Evolutionary conservation across 64 coral and sea anemone genomes (phyloP).

Genomic region (Astreopora myriophthalma): DNA sequence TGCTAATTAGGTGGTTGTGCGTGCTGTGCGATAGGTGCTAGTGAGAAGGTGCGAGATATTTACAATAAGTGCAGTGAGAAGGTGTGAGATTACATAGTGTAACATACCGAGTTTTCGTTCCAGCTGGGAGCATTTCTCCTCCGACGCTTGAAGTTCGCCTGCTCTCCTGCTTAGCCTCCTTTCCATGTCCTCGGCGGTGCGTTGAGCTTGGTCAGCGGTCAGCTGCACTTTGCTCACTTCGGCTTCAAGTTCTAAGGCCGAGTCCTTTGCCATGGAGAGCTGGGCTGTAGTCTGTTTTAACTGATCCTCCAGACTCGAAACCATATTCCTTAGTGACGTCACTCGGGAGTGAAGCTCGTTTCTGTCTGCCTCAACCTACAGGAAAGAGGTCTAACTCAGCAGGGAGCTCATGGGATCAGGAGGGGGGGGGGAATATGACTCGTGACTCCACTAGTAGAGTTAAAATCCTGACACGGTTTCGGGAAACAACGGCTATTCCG

Average conservation of each 20-base stretch:
- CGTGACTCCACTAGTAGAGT: too few relatives aligned
- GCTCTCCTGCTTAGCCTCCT: conserved; percentile 74
- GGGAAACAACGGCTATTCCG: too few relatives aligned
- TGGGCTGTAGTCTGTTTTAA: conserved; percentile 87
- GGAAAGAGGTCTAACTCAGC: background rate
- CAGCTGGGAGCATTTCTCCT: conserved; percentile 78
- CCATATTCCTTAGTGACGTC: conserved; percentile 83
- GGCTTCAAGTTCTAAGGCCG: conserved; percentile 74
- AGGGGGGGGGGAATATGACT: too few relatives aligned
- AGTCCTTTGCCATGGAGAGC: conserved; percentile 79
- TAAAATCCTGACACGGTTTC: too few relatives aligned
- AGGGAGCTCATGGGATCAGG: too few relatives aligned
- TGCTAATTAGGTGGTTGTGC: too few relatives aligned
- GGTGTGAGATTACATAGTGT: too few relatives aligned
- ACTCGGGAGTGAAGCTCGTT: conserved; percentile 83
- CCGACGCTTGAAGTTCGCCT: conserved; percentile 76
- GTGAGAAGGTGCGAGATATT: too few relatives aligned
- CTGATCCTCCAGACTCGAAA: conserved; percentile 86
- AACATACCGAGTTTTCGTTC: conserved; percentile 89
- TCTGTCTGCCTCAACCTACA: conserved; percentile 82
- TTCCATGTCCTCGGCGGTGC: conserved; percentile 87
- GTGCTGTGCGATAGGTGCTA: too few relatives aligned
- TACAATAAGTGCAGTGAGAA: too few relatives aligned
- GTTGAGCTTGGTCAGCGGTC: conserved; percentile 82
- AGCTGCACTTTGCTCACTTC: conserved; percentile 85